phyloP scores from a whole-genome alignment of 2,797 vertebrate species.

The Dromococcyx pavoninus region DNA sequence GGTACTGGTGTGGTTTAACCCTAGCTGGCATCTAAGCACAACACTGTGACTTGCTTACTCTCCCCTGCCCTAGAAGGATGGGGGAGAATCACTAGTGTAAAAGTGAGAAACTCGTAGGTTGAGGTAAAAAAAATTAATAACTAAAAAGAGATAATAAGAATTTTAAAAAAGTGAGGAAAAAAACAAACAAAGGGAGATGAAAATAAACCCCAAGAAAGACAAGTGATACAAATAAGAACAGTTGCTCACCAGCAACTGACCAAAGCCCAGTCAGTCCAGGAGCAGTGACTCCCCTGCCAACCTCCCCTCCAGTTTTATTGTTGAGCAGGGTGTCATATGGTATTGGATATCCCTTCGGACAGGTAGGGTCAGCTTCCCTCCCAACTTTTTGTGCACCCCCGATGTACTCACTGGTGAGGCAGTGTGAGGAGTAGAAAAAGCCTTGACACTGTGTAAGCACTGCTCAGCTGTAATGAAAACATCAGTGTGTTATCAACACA shows the following conservation, averaged over 20 bases:
- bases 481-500: not conserved
- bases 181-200: not conserved
- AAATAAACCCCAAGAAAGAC: not conserved
- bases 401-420: fast-evolving
- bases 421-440: not conserved
- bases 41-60: fast-evolving
- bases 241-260: not conserved
- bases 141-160: not conserved
- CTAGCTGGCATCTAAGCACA: too few species aligned
- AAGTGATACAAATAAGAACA: not conserved
- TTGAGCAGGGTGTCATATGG: not conserved
- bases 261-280: not conserved
- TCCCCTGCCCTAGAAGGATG: fast-evolving
- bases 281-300: fast-evolving
- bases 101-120: not conserved
- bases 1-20: not conserved
- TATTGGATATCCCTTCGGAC: not conserved
- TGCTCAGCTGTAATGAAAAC: not conserved
- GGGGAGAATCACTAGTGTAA: not conserved
- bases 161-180: not conserved
- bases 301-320: not conserved
- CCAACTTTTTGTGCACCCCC: not conserved
- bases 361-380: not conserved
- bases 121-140: not conserved
- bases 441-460: not conserved